These are phyloP conservation scores for Turdus rufiventris DNA, from an alignment of 2,113 vertebrate genomes.

Conservation along the genomic window DNA sequence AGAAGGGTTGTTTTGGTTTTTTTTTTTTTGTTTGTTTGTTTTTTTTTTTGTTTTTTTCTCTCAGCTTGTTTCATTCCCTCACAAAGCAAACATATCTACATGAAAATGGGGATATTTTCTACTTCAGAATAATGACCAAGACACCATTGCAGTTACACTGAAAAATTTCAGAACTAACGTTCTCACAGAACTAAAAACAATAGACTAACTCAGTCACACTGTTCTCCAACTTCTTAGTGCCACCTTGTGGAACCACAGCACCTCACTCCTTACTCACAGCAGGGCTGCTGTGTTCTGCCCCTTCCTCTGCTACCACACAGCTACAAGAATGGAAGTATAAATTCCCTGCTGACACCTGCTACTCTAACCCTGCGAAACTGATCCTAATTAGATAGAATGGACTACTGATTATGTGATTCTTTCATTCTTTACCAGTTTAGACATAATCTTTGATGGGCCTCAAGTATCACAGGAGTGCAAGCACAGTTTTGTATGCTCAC, in stretches of 20 bases:
- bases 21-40: too few species aligned
- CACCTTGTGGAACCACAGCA: conserved; percentile 68
- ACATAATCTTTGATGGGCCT: not conserved
- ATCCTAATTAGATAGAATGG: not conserved
- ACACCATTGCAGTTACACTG: not conserved
- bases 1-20: not conserved
- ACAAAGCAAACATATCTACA: not conserved
- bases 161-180: not conserved
- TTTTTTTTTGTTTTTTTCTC: too few species aligned
- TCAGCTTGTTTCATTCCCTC: not conserved
- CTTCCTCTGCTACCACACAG: not conserved
- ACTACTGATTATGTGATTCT: not conserved
- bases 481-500: accelerated
- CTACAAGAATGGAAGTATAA: not conserved
- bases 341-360: not conserved
- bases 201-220: not conserved
- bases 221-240: conserved; percentile 49
- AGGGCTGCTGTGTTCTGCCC: accelerated
- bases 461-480: not conserved
- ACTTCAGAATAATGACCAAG: not conserved
- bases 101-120: not conserved
- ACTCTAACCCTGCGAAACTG: not conserved
- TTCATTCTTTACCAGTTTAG: not conserved
- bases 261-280: too few species aligned
- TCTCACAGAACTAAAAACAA: not conserved